Evolutionary conservation across 2,797 vertebrate genomes (phyloP), one percentile per base, ranked within the genome.

Genomic region (Onychomys leucogaster): DNA sequence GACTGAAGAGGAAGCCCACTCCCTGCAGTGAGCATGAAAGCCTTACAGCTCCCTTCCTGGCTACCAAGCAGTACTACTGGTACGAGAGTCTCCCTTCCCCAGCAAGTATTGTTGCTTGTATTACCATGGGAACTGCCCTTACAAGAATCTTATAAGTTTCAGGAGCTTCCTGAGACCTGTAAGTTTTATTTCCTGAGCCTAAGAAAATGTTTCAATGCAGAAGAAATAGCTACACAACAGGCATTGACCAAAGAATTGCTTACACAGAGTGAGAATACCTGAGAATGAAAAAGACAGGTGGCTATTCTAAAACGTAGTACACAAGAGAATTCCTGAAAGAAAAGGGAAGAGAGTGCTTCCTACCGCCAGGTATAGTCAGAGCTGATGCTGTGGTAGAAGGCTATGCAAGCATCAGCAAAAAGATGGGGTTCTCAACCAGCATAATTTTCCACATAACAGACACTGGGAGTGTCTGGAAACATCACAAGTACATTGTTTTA

Each of bases 11-110:
- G 34, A 57, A 57, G 34, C 34, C 27, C 27, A 49, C 9, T 29
- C 75, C 2, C 34, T 25, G 3, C 19, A 14, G 7, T 37, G 34
- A 12, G 25, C 78, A 16, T 27, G 57, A 41, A 43, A 7, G 21
- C 32, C 21, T 5, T 27, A 0, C 11, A 37, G 13, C 32, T 81
- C 57, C 17, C 32, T 41, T 27, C 57, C 55, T n/a, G 34, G 23
- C 78, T 2, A 17, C 13, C n/a, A 41, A 37, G 55, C n/a, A 14
- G 23, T 59, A 5, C 6, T 37, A 2, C 52, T 37, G 49, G 34
- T 8, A 7, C 1, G 2, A 21, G 7, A n/a, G 49, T 21, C 32
- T 77, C 13, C 12, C 17, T 1, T 23, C 19, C 5, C 34, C 52
- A n/a, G 78, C 32, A 80, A 29, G 41, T 59, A 13, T 16, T 41